Conservation (phyloP, 2,797 vertebrate genomes). For the Scolopax bukidnonensis region DNA sequence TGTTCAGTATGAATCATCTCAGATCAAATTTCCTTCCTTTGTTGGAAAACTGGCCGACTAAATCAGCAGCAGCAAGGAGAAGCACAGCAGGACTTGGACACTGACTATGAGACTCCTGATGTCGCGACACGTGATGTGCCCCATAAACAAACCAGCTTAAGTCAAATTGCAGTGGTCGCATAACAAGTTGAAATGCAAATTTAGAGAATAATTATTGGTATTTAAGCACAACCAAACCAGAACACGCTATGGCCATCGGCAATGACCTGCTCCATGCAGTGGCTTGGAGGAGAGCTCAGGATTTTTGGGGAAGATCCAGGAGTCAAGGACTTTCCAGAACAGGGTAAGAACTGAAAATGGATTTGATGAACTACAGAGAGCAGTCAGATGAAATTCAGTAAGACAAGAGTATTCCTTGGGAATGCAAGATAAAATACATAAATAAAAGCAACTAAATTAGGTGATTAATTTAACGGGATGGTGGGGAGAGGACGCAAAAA, state of each 20-base stretch:
- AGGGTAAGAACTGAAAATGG: not conserved
- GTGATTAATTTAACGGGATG: not conserved
- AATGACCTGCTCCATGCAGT: not conserved
- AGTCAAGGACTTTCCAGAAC: not conserved
- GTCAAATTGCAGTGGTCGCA: not conserved
- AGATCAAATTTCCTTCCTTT: not conserved
- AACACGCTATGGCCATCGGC: not conserved
- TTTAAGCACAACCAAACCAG: not conserved
- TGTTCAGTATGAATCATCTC: not conserved
- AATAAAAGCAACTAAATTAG: not conserved
- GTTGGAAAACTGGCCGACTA: not conserved
- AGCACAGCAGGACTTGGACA: not conserved
- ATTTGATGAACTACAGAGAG: not conserved
- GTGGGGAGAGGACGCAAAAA: not conserved
- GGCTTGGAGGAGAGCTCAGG: not conserved
- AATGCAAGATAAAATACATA: not conserved
- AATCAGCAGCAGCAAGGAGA: not conserved
- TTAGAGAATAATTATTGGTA: not conserved
- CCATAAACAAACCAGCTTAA: not conserved
- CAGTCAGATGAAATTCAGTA: not conserved
- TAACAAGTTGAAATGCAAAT: not conserved
- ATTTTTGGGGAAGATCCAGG: not conserved
- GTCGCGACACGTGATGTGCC: accelerated
- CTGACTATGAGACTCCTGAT: not conserved
- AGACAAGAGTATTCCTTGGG: not conserved